phyloP scores from a whole-genome alignment of 2,888 invertebrate genomes.

The Sepiola atlantica region DNA sequence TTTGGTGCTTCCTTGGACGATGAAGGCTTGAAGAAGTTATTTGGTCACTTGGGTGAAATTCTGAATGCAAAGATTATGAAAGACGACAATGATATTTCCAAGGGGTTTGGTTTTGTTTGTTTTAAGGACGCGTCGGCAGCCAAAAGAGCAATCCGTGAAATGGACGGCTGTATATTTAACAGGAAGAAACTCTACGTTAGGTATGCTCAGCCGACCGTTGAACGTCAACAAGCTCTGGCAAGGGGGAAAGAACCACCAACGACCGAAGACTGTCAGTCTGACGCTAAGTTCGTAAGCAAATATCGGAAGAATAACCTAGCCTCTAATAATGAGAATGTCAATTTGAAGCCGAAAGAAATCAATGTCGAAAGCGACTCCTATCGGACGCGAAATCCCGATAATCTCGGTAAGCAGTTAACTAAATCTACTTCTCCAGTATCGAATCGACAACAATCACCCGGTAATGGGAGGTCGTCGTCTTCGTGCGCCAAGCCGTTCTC shows the following conservation, averaged over 20 bases:
- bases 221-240: not conserved
- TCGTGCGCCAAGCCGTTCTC: not conserved
- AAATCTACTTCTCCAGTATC: not conserved
- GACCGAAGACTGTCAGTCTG: not conserved
- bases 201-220: not conserved
- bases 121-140: not conserved
- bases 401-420: not conserved
- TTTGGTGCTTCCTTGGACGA: not conserved
- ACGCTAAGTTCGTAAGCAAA: not conserved
- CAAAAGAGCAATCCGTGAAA: not conserved
- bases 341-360: not conserved
- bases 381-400: not conserved
- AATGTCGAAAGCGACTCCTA: not conserved
- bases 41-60: not conserved
- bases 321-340: not conserved
- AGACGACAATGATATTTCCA: not conserved
- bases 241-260: not conserved
- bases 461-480: not conserved
- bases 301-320: not conserved
- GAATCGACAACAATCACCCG: not conserved
- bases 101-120: conserved; percentile 11
- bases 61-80: conserved; percentile 18
- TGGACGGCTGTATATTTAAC: not conserved
- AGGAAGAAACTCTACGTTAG: not conserved
- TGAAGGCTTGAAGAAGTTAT: not conserved